Percentiles rank a stretch among this genome's conserved stretches.
These are phyloP conservation scores for Drosophila ochracea DNA, from an alignment of 2,888 invertebrate species.

Conservation along the genomic window DNA sequence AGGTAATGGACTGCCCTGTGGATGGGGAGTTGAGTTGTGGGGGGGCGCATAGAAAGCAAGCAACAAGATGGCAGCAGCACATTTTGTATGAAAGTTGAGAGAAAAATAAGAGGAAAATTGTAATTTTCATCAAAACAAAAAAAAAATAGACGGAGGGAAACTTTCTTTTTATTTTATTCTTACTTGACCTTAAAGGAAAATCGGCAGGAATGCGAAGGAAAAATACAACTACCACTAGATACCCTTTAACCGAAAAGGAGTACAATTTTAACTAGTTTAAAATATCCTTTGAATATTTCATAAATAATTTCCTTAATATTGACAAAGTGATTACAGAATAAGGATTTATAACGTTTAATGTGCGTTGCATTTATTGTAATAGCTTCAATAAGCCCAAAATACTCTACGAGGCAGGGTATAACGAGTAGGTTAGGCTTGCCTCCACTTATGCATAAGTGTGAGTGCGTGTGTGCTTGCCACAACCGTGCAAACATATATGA, in stretches of 20 bases:
- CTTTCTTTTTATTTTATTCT: conserved; percentile 79
- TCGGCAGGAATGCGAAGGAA: neutral
- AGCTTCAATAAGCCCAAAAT: neutral
- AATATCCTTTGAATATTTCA: neutral
- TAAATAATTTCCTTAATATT: neutral
- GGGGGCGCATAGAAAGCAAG: conserved; percentile 50
- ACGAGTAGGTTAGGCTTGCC: conserved; percentile 74
- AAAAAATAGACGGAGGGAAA: conserved; percentile 34
- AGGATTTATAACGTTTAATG: neutral
- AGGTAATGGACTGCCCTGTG: conserved; percentile 12
- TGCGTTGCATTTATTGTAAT: neutral
- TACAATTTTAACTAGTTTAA: neutral
- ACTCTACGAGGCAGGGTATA: conserved; percentile 28
- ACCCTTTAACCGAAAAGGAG: neutral
- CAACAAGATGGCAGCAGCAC: conserved; percentile 75
- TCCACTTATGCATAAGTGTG: conserved; percentile 57
- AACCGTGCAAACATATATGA: conserved; percentile 23
- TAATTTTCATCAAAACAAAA: conserved; percentile 83
- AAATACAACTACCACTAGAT: neutral
- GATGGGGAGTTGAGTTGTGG: neutral
- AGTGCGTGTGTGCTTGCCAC: conserved; percentile 36
- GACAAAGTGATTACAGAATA: neutral
- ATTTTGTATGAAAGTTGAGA: conserved; percentile 75
- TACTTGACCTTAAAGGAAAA: conserved; percentile 81
- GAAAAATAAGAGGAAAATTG: conserved; percentile 81